Conservation (phyloP, 2,113 vertebrate genomes). For the Pithys albifrons region DNA sequence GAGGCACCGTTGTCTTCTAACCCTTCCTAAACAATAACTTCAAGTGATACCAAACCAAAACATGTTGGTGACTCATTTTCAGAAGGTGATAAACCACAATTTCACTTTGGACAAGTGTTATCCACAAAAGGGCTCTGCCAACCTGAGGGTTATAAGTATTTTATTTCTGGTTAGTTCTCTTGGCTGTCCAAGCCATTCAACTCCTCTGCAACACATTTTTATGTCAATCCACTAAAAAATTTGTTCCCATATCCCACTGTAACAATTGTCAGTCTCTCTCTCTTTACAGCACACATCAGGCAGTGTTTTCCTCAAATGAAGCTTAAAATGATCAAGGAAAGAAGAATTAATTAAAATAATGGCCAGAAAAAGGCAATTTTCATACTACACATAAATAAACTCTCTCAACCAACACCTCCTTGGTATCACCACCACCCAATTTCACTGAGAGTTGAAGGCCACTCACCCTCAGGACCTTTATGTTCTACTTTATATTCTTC, state of each 20-base stretch:
- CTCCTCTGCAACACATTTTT: background rate
- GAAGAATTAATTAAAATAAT: background rate
- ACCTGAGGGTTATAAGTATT: background rate
- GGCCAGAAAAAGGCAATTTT: background rate
- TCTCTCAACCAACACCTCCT: background rate
- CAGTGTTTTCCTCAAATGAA: background rate
- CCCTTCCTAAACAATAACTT: background rate
- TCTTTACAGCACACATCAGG: background rate
- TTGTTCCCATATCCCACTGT: background rate
- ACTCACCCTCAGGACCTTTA: background rate
- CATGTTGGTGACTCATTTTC: conserved; percentile 38
- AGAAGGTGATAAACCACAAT: conserved; percentile 31
- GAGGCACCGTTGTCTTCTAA: background rate
- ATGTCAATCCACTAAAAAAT: background rate
- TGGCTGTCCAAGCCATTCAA: background rate
- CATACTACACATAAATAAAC: background rate
- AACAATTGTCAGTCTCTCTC: background rate
- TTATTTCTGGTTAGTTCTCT: background rate
- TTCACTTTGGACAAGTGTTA: conserved; percentile 16
- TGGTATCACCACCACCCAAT: background rate
- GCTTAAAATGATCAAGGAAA: background rate
- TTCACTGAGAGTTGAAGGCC: background rate
- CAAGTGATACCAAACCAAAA: background rate
- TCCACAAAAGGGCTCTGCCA: conserved; percentile 2
- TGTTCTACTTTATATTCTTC: background rate